A percentile compares a stretch with the other conserved stretches of the same genome.
These are phyloP conservation scores for Xestobium rufovillosum DNA, from an alignment of 2,888 invertebrate species.

Conservation along the genomic window DNA sequence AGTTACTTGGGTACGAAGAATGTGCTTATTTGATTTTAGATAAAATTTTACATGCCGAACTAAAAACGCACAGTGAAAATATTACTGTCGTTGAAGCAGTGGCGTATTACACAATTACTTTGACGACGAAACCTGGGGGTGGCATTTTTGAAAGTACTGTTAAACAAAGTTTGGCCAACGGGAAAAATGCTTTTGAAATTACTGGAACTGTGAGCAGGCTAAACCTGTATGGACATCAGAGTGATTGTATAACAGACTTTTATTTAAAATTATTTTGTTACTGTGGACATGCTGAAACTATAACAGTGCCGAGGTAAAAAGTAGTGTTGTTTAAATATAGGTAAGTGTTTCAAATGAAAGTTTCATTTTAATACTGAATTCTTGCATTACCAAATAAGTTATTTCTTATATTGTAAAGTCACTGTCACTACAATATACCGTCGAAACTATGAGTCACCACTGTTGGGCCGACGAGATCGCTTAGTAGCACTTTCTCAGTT, in stretches of 20 bases:
- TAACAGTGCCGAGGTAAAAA: no score
- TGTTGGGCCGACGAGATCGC: no score
- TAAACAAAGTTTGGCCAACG: constrained; percentile 36
- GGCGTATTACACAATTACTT: constrained; percentile 56
- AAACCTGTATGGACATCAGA: constrained; percentile 72
- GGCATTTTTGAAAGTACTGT: constrained; percentile 77
- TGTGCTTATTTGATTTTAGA: constrained; percentile 59
- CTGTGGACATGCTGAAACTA: no score
- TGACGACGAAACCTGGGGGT: constrained; percentile 58
- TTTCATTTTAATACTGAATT: no score
- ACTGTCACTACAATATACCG: no score
- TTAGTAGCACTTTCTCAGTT: no score
- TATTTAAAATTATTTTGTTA: constrained; percentile 72
- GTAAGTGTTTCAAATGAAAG: no score
- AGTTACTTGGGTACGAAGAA: constrained; percentile 52
- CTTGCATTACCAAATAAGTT: no score
- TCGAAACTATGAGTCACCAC: no score
- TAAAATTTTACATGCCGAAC: constrained; percentile 58
- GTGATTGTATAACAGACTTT: constrained; percentile 67
- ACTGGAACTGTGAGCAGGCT: constrained; percentile 70
- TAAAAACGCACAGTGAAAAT: constrained; percentile 47
- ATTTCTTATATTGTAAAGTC: no score
- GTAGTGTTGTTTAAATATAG: no score
- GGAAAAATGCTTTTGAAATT: constrained; percentile 43
- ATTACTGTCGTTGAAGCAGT: constrained; percentile 41